These are phyloP conservation scores for Magallana ariakensis DNA, from an alignment of 1,140 invertebrate species.

Conservation along the genomic window DNA sequence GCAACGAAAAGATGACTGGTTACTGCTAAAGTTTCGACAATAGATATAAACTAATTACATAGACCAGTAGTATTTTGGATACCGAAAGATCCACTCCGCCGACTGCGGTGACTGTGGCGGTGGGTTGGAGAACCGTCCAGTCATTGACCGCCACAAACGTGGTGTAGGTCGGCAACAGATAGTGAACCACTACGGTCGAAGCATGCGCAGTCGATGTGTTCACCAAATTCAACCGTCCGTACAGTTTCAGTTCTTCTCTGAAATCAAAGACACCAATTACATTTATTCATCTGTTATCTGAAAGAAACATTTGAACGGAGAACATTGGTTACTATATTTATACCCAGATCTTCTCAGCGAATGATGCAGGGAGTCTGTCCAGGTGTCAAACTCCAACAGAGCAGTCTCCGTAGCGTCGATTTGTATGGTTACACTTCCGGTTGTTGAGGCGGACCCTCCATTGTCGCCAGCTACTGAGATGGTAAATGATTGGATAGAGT, in stretches of 20 bases:
- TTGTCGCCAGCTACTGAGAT: background rate
- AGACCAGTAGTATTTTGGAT: background rate
- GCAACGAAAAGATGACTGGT: background rate
- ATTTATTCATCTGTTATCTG: background rate
- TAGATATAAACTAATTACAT: background rate
- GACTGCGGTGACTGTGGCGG: background rate
- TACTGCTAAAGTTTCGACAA: background rate
- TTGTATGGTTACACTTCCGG: constrained; percentile 18
- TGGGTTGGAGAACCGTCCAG: constrained; percentile 38
- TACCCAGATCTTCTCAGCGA: constrained; percentile 20
- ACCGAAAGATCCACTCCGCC: constrained; percentile 13
- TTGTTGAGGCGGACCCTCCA: background rate
- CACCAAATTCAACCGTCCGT: background rate
- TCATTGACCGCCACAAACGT: background rate
- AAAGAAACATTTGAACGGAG: background rate
- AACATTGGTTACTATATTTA: background rate
- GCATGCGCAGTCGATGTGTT: constrained; percentile 47
- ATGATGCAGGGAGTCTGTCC: background rate
- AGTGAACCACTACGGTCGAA: constrained; percentile 27
- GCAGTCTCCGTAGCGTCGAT: background rate
- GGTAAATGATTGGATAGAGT: background rate
- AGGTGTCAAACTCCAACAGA: constrained; percentile 25
- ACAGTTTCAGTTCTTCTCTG: constrained; percentile 27
- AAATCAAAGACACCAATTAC: background rate
- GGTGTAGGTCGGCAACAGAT: constrained; percentile 26